Evolutionary conservation across 2,797 vertebrate genomes (phyloP), one percentile per base, ranked within the genome.

Genomic region (Hydrophis major): DNA sequence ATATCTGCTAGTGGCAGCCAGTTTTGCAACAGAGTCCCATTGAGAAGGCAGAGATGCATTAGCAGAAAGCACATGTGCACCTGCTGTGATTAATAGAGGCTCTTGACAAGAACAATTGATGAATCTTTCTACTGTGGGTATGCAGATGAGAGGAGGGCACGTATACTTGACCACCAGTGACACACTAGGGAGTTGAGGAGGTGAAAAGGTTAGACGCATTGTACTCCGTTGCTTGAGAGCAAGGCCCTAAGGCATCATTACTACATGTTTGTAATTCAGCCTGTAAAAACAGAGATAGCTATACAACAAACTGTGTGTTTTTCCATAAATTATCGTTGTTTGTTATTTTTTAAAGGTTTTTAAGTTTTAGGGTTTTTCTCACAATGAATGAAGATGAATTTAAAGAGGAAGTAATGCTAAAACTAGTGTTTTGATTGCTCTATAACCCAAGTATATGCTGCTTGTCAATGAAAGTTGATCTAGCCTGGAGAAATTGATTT

Each of bases 1-100:
- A 86, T 95, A 91, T 88, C 92, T 93, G 93, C 94, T 86, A 4
- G 93, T 28, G 3, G 94, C 90, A 93, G 95, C 28, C 86, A 5
- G 92, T 89, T 89, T 94, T 32, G 37, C 92, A 57, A 55, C 2
- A 14, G 53, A 86, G 55, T 2, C 69, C 93, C 91, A 59, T 18
- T 78, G 90, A 83, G 61, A 61, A 50, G 87, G 4, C 61, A 5
- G 61, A 1, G 0, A 28, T 66, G 22, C 90, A 86, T 93, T 89
- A 93, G 4, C 0, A 0, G 86, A 6, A 69, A 7, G 0, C 0
- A 0, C 91, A 25, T 92, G 50, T 88, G 25, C 56, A 14, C 5
- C 87, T 83, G 90, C 28, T 2, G 88, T 1, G 13, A 8, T 14
- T 16, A 91, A 93, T 91, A 74, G 93, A 89, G 50, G 32, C 50